Conservation (phyloP, 2,113 vertebrate genomes). For the Anguilla japonica region DNA sequence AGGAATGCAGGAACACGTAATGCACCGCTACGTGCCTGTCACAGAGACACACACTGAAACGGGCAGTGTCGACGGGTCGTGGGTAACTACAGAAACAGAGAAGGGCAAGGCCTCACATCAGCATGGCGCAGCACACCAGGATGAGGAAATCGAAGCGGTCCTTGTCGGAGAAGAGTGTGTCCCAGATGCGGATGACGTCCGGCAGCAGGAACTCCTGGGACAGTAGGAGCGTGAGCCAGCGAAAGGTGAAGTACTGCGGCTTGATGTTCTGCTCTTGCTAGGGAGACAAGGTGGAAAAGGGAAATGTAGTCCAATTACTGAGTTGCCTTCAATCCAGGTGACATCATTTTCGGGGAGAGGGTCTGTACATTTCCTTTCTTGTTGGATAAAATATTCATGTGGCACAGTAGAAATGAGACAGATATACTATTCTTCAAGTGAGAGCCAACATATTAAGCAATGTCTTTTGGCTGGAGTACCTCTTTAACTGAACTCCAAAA, state of each 20-base stretch:
- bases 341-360: no score
- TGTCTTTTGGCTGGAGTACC: no score
- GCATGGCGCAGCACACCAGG: conserved; percentile 93
- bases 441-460: no score
- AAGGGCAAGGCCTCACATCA: conserved; percentile 75
- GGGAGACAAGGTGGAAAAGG: conserved; percentile 25
- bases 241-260: conserved; percentile 98
- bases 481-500: no score
- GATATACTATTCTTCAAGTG: no score
- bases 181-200: conserved; percentile 97
- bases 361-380: no score
- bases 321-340: not conserved
- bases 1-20: not conserved
- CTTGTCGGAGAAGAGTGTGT: conserved; percentile 89
- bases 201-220: conserved; percentile 97
- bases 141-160: conserved; percentile 93
- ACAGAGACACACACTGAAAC: not conserved
- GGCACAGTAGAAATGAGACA: no score
- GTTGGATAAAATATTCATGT: no score
- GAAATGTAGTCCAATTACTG: not conserved
- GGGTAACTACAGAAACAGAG: not conserved
- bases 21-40: not conserved
- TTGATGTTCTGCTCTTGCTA: conserved; percentile 99
- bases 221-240: conserved; percentile 92
- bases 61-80: not conserved